Base-by-base conservation (phyloP, 2,113 vertebrate species). In the Puffinus mauretanicus region DNA sequence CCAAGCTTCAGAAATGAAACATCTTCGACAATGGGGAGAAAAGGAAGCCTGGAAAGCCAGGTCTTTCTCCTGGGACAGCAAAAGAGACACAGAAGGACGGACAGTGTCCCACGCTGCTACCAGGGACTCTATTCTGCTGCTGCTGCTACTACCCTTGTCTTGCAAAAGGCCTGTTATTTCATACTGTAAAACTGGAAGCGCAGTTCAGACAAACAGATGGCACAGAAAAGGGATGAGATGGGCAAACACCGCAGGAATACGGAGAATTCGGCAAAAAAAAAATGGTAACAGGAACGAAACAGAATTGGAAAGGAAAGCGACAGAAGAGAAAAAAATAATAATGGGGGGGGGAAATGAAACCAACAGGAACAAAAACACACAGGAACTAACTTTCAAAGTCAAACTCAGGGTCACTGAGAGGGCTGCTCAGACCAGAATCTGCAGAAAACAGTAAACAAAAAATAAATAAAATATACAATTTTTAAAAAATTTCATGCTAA, bases 301-400 rank as follows among this genome's bases (percentile, higher is more conserved):
- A 54, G 51, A 96, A 93, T 44, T 9, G 86, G 92, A 92, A 93
- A 93, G 86, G 66, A 95, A 94, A 96, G 92, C 2, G 81, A 93
- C 81, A 88, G 69, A 86, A 96, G 92, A 95, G 87, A 85, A 78
- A 89, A 90, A 94, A 94, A 38, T 66, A 77, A 82, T 64, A 84
- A 93, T 82, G 96, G 96, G 94, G 82, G 88, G 96, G 96, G 77
- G 77, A 96, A 97, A 94, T 94, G 96, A 97, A 97, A 98, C 98
- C 97, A 97, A 98, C 96, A 94, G 96, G 97, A 98, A 98, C 98
- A 97, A 98, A 98, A 98, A 99, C 98, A 98, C 97, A 98, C 97
- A 98, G 98, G 98, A 98, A 99, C 99, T 99, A 99, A 99, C 99
- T 99, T 99, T 99, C 99, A 98, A 98, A 99, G 98, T 98, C 98